phyloP scores from a whole-genome alignment of 2,113 vertebrate species.

The Pituophis catenifer region DNA sequence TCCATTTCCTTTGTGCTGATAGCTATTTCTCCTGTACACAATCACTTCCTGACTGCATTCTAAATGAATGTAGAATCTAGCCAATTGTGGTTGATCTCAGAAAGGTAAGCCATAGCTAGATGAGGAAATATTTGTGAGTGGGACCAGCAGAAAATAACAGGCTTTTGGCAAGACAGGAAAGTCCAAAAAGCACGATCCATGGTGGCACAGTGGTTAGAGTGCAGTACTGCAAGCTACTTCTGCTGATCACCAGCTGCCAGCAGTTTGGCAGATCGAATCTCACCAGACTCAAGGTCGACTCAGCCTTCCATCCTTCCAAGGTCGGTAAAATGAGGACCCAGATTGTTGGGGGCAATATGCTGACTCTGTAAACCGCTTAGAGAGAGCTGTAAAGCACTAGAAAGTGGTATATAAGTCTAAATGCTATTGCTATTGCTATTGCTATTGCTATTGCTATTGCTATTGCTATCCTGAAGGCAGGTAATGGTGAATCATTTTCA shows the following conservation, averaged over 20 bases:
- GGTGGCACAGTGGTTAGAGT: too few relatives aligned
- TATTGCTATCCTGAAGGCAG: neutral
- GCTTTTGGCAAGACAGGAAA: neutral
- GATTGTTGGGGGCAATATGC: too few relatives aligned
- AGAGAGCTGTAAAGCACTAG: too few relatives aligned
- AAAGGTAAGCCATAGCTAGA: neutral
- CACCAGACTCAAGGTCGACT: too few relatives aligned
- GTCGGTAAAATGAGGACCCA: too few relatives aligned
- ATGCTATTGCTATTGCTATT: neutral
- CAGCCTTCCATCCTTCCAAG: too few relatives aligned
- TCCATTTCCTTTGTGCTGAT: neutral
- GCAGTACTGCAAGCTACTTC: too few relatives aligned
- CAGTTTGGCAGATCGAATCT: too few relatives aligned
- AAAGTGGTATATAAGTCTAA: too few relatives aligned
- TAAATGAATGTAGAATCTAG: neutral
- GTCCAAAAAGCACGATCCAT: neutral
- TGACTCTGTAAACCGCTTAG: too few relatives aligned
- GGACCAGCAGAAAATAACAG: neutral
- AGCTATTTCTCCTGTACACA: neutral
- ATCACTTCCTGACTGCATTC: neutral
- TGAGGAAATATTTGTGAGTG: neutral
- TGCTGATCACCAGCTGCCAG: too few relatives aligned
- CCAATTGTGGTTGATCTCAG: neutral
- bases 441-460: too few relatives aligned
- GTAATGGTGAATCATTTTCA: neutral